Evolutionary conservation across 2,888 invertebrate genomes (phyloP), one percentile per base, ranked within the genome.

Genomic region (Pedicia rivosa): DNA sequence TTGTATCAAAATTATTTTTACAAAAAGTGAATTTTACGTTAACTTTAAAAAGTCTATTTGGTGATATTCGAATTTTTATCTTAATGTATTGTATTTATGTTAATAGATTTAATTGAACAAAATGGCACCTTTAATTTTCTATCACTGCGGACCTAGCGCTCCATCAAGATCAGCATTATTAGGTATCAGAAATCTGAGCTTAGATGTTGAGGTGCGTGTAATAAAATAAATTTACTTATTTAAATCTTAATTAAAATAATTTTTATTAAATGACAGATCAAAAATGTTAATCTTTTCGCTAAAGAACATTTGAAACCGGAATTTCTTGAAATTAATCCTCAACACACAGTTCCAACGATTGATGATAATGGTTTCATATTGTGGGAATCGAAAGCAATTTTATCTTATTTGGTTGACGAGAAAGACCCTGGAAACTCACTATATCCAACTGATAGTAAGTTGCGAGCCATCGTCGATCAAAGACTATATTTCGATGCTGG

Each of bases 311-410:
- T 70, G 2, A 62, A 62, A 38, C 64, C 67, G 31, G 67, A 65
- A 45, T 74, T 71, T 46, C 43, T 66, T 31, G 63, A 71, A 59
- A 63, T 74, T 30, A 76, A 76, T 53, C 74, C 74, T 5, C 75
- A 75, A 49, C 75, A 77, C 51, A 68, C 68, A 40, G 59, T 79
- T 4, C 78, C 78, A 7, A 77, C 78, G 7, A 57, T 79, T 39
- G 70, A 72, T 16, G 78, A 78, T 51, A 66, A 71, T 39, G 75
- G 73, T 9, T 74, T 75, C 49, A 53, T 66, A 10, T 43, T 78
- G 33, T 77, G 75, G 74, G 78, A 78, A 52, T 74, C 75, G 46
- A 66, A 72, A 25, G 75, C 76, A 7, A 76, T 77, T 41, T 65
- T 68, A 4, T 57, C 65, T 32, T 78, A 78, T 52, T 60, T 78